A percentile compares a stretch with the other conserved stretches of the same genome.
phyloP scores from a whole-genome alignment of 2,113 vertebrate genomes.

The Solea solea region DNA sequence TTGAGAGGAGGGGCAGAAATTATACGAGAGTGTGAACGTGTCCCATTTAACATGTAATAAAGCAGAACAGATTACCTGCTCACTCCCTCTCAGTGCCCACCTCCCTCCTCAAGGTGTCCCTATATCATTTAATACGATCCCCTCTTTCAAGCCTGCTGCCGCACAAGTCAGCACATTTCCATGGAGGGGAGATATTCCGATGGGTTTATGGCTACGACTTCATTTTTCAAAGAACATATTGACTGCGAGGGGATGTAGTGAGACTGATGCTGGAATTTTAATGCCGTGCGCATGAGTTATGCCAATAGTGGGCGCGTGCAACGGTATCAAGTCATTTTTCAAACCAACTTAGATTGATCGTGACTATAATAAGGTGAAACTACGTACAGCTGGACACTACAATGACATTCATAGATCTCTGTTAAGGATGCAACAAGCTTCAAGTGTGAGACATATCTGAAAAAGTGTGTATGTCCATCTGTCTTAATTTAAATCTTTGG shows the following conservation, averaged over 20 bases:
- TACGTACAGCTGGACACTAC: slow-evolving; percentile 17
- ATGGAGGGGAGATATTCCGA: slow-evolving; percentile 23
- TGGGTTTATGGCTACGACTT: slow-evolving; percentile 24
- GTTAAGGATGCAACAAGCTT: slow-evolving; percentile 50
- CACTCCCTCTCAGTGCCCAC: slow-evolving; percentile 33
- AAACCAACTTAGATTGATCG: slow-evolving; percentile 57
- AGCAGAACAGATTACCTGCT: slow-evolving; percentile 62
- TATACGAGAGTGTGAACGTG: slow-evolving; percentile 32
- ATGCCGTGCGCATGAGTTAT: slow-evolving; percentile 50
- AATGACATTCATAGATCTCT: slow-evolving; percentile 69
- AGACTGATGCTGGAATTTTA: slow-evolving; percentile 56
- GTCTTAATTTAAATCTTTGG: slow-evolving; percentile 55
- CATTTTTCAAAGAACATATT: slow-evolving; percentile 42
- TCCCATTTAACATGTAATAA: slow-evolving; percentile 70
- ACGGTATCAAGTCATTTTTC: slow-evolving; percentile 47
- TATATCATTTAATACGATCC: slow-evolving; percentile 57
- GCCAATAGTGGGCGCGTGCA: slow-evolving; percentile 17
- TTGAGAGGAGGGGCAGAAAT: slow-evolving; percentile 35
- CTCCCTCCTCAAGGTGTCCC: slow-evolving; percentile 66
- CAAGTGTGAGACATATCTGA: slow-evolving; percentile 44
- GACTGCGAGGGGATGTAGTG: slow-evolving; percentile 28
- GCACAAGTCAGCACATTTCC: slow-evolving; percentile 61
- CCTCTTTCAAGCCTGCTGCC: slow-evolving; percentile 22
- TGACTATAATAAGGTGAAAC: slow-evolving; percentile 49
- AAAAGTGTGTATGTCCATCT: slow-evolving; percentile 42